Conservation (phyloP, 1,140 invertebrate species). For the Potamilus streckersoni region DNA sequence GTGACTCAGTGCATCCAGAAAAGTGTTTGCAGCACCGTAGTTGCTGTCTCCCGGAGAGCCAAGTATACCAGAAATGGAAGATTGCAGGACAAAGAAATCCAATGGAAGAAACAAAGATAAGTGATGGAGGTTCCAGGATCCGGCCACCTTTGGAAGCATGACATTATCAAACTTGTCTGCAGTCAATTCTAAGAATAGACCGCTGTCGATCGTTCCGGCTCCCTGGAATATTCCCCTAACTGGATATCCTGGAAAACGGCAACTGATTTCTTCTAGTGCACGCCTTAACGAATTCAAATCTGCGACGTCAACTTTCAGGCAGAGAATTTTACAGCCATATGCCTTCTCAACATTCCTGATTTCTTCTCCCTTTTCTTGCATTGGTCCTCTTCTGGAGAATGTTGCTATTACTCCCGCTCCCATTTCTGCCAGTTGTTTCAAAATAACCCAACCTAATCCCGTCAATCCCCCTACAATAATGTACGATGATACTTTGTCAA, state of each 20-base stretch:
- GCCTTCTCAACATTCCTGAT: neutral
- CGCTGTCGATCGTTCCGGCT: constrained; percentile 18
- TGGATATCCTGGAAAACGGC: neutral
- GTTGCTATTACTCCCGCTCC: constrained; percentile 45
- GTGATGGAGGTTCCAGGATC: constrained; percentile 25
- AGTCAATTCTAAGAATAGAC: constrained; percentile 13
- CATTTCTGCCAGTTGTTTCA: constrained; percentile 37
- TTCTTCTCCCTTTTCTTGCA: neutral
- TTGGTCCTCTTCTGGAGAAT: constrained; percentile 33
- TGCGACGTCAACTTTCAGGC: constrained; percentile 14
- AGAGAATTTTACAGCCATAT: constrained; percentile 3
- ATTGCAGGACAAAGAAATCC: constrained; percentile 35
- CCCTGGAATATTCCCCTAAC: constrained; percentile 32
- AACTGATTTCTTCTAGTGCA: constrained; percentile 6
- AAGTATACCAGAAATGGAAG: constrained; percentile 32
- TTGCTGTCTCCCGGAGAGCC: constrained; percentile 33
- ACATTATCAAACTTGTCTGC: constrained; percentile 13
- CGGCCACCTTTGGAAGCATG: constrained; percentile 24
- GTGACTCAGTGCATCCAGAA: constrained; percentile 29
- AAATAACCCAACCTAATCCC: constrained; percentile 53
- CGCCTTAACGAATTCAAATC: constrained; percentile 5
- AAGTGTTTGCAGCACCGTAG: constrained; percentile 35
- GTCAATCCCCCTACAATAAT: constrained; percentile 53
- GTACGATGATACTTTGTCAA: constrained; percentile 36
- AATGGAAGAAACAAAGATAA: constrained; percentile 9